These are phyloP conservation scores for Pogonocichla stellata DNA, from an alignment of 2,113 vertebrate species.

Conservation along the genomic window DNA sequence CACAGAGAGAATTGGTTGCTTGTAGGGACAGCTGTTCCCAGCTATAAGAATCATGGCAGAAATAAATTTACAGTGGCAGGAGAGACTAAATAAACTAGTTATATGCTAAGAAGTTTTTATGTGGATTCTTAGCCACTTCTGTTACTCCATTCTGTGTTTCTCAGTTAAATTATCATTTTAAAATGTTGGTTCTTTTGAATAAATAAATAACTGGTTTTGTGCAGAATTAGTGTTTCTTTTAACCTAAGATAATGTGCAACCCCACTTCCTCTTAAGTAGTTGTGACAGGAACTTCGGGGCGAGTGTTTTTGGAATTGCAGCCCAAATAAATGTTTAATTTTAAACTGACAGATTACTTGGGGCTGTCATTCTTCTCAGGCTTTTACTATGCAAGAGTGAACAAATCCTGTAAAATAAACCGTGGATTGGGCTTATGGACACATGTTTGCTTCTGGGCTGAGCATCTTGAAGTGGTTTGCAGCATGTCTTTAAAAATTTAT, in stretches of 20 bases:
- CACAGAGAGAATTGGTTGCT: neutral
- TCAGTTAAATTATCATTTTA: neutral
- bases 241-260: neutral
- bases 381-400: conserved; percentile 42
- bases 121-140: neutral
- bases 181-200: neutral
- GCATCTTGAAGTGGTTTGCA: conserved; percentile 44
- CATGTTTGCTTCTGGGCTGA: conserved; percentile 30
- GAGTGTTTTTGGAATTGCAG: conserved; percentile 30
- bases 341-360: conserved; percentile 17
- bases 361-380: neutral
- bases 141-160: neutral
- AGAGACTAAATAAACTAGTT: conserved; percentile 7
- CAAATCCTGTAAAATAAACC: neutral
- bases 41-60: neutral
- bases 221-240: neutral
- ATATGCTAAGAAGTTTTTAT: neutral
- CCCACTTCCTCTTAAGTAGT: neutral
- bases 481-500: conserved; percentile 65
- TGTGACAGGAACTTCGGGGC: conserved; percentile 49
- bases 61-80: neutral
- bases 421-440: neutral
- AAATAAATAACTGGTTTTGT: neutral
- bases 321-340: conserved; percentile 60
- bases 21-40: conserved; percentile 9